A percentile compares a stretch with the other conserved stretches of the same genome.
Conservation (phyloP, 92 coral and sea anemone species). For the Muricea muricata region DNA sequence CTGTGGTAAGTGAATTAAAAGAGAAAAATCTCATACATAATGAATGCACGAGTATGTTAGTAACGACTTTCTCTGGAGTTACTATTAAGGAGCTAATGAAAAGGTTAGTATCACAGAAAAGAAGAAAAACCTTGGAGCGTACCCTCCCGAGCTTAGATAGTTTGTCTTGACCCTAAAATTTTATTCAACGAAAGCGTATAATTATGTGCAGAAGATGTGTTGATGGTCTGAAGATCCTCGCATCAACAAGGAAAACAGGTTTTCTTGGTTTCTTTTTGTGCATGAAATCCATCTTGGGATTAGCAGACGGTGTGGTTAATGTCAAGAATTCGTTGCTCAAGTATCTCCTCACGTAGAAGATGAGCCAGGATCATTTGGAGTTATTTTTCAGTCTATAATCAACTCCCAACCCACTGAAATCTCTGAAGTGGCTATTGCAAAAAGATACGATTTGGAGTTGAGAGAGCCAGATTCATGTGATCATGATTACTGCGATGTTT, state of each 20-base stretch:
- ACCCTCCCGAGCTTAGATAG: slow-evolving; percentile 26
- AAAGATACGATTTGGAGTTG: neutral
- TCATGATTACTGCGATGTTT: neutral
- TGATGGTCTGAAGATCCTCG: neutral
- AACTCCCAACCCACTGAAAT: neutral
- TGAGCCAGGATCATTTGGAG: slow-evolving; percentile 1
- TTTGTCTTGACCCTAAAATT: slow-evolving; percentile 25
- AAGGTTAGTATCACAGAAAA: slow-evolving; percentile 33
- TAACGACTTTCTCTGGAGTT: slow-evolving; percentile 44
- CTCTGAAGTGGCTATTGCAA: neutral
- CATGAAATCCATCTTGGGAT: neutral
- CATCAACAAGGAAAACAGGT: too few relatives aligned
- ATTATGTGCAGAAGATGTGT: slow-evolving; percentile 47
- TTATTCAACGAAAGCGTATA: slow-evolving; percentile 35
- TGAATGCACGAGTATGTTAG: slow-evolving; percentile 28
- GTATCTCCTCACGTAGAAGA: neutral
- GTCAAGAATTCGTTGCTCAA: neutral
- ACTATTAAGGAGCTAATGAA: slow-evolving; percentile 43
- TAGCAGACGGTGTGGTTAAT: neutral
- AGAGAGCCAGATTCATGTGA: neutral
- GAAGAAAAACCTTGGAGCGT: slow-evolving; percentile 38
- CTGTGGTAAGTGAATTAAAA: slow-evolving; percentile 37
- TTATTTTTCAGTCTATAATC: neutral
- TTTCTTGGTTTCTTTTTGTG: neutral
- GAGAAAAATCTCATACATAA: slow-evolving; percentile 33